Conservation (phyloP, 2,888 invertebrate genomes). For the Congeria kusceri region DNA sequence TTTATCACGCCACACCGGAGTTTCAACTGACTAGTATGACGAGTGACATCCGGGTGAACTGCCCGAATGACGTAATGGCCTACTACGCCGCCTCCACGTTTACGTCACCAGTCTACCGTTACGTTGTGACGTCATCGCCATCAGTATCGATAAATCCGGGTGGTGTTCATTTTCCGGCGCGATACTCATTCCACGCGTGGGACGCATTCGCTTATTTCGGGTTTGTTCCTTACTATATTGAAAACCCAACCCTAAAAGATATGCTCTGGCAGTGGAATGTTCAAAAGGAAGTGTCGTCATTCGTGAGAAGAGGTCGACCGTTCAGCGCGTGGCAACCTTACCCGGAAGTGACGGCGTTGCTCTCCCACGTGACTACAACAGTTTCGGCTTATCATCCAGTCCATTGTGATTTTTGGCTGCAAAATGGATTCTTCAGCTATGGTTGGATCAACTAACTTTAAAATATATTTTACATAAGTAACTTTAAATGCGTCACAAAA, state of each 20-base stretch:
- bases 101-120: constrained; percentile 72
- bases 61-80: constrained; percentile 74
- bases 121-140: constrained; percentile 73
- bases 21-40: constrained; percentile 79
- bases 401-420: constrained; percentile 76
- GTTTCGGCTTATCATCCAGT: constrained; percentile 65
- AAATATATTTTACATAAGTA: too few relatives aligned
- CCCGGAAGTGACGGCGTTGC: constrained; percentile 66
- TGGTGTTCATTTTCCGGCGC: constrained; percentile 55
- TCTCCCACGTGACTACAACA: constrained; percentile 60
- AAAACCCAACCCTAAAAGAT: constrained; percentile 65
- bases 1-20: constrained; percentile 65
- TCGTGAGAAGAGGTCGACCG: constrained; percentile 69
- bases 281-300: constrained; percentile 70
- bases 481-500: too few relatives aligned
- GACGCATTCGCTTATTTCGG: constrained; percentile 78
- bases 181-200: constrained; percentile 76
- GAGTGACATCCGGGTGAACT: constrained; percentile 77
- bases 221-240: constrained; percentile 60
- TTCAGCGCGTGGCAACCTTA: constrained; percentile 63
- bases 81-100: constrained; percentile 58
- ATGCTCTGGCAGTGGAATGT: constrained; percentile 67
- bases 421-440: constrained; percentile 74
- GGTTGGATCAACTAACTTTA: constrained; percentile 74
- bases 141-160: constrained; percentile 66